Conservation (phyloP, 2,797 vertebrate genomes). For the Lateolabrax maculatus region DNA sequence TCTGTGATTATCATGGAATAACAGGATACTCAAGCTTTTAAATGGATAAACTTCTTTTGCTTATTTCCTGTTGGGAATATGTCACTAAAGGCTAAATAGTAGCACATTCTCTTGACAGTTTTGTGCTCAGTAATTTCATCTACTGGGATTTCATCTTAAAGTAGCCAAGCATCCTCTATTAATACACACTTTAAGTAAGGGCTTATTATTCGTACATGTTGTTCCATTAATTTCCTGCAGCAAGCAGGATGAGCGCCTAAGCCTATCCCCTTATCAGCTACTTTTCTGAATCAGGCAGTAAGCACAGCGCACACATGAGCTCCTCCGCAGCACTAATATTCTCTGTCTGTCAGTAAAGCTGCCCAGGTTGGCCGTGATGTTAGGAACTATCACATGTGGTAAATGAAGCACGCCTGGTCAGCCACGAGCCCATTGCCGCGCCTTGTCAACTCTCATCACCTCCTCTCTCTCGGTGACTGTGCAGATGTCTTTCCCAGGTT, state of each 20-base stretch:
- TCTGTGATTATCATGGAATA: constrained; percentile 39
- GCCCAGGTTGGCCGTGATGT: constrained; percentile 60
- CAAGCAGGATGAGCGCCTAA: constrained; percentile 69
- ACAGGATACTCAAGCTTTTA: constrained; percentile 33
- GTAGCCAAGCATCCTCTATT: constrained; percentile 58
- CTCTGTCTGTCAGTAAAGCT: constrained; percentile 72
- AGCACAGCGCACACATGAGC: constrained; percentile 60
- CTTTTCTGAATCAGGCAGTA: constrained; percentile 64
- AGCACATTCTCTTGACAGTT: constrained; percentile 54
- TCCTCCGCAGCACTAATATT: constrained; percentile 62
- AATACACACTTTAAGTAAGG: constrained; percentile 57
- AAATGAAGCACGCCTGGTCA: constrained; percentile 64
- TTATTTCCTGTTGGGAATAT: constrained; percentile 50
- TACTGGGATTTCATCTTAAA: constrained; percentile 66
- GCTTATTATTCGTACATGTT: constrained; percentile 71
- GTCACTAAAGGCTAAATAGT: constrained; percentile 61
- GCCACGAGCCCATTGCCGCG: constrained; percentile 39
- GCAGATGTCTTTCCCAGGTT: constrained; percentile 64
- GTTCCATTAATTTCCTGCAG: constrained; percentile 71
- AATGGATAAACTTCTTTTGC: constrained; percentile 44
- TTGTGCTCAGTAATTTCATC: constrained; percentile 60
- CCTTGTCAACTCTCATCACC: constrained; percentile 57
- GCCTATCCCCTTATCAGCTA: constrained; percentile 76
- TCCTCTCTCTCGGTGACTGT: constrained; percentile 42
- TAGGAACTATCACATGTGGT: constrained; percentile 52